Conservation (phyloP, 2,113 vertebrate species). For the Oryzias melastigma region DNA sequence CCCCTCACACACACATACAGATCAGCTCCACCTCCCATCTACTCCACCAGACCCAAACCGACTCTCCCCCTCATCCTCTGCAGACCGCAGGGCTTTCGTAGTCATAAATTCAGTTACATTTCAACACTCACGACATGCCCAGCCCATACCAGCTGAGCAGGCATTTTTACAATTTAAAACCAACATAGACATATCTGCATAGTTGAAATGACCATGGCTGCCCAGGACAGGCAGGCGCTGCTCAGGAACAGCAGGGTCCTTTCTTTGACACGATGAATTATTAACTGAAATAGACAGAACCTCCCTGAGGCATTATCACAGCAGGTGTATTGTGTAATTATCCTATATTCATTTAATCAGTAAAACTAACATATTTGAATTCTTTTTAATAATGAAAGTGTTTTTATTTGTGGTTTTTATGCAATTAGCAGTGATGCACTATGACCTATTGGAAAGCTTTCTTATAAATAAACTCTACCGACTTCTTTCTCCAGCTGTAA, state of each 20-base stretch:
- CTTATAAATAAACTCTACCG: too few relatives aligned
- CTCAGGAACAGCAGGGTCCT: conserved; percentile 4
- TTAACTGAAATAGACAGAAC: too few relatives aligned
- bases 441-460: too few relatives aligned
- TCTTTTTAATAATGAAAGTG: too few relatives aligned
- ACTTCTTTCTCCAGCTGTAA: too few relatives aligned
- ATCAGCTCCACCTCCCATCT: conserved; percentile 8
- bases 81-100: conserved; percentile 27
- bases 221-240: conserved; percentile 10
- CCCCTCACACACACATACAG: neutral
- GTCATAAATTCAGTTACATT: conserved; percentile 63
- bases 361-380: too few relatives aligned
- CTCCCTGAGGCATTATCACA: too few relatives aligned
- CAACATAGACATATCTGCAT: conserved; percentile 55
- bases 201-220: conserved; percentile 43
- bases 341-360: too few relatives aligned
- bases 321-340: too few relatives aligned
- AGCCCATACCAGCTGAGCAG: conserved; percentile 47
- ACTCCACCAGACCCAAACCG: neutral
- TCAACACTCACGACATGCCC: conserved; percentile 48
- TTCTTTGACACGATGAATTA: conserved; percentile 20
- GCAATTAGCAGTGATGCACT: too few relatives aligned
- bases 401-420: too few relatives aligned
- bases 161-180: conserved; percentile 61
- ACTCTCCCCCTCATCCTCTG: neutral